Evolutionary conservation across 2,797 vertebrate species (phyloP), one percentile per base, ranked within the genome.

Genomic region (Anas bernieri): DNA sequence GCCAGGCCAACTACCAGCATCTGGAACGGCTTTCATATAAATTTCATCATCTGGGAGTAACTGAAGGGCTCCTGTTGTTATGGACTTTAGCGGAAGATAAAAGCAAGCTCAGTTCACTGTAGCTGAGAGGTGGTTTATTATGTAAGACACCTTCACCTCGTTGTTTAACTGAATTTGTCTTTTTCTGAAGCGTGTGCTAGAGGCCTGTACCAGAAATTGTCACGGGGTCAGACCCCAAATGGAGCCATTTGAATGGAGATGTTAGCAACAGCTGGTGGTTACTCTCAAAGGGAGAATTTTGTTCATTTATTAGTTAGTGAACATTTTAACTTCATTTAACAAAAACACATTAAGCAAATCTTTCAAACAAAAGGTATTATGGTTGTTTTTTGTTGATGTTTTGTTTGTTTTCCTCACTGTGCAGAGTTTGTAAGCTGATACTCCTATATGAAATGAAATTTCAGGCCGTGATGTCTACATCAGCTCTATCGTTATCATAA

Each of bases 291-390:
- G 52, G n/a, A 72, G 45, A 76, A 69, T 62, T 56, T 84, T 2
- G 46, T 50, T 88, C 45, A 58, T 66, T 72, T 85, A 66, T 73
- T 73, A 37, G 10, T 67, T 45, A 59, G 31, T 14, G 58, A 80
- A 26, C 69, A 72, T 89, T 84, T 82, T 15, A n/a, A 75, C 92
- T 82, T 92, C 12, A 79, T 95, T 68, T 78, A 50, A 73, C 28
- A 62, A 82, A 90, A 84, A 48, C 68, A 52, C 25, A 69, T 84
- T 82, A 75, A 75, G 22, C n/a, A 86, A 28, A 81, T 52, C 18
- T 77, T 78, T 72, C 45, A 84, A 46, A 21, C 11, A 48, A 72
- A 92, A 76, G 3, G 6, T 52, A 43, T 68, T n/a, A 26, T 8
- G 7, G 43, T 50, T 50, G 12, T 25, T 50, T 50, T 50, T 26